These are phyloP conservation scores for Tragelaphus eurycerus DNA, from an alignment of 2,797 vertebrate genomes.

Conservation along the genomic window DNA sequence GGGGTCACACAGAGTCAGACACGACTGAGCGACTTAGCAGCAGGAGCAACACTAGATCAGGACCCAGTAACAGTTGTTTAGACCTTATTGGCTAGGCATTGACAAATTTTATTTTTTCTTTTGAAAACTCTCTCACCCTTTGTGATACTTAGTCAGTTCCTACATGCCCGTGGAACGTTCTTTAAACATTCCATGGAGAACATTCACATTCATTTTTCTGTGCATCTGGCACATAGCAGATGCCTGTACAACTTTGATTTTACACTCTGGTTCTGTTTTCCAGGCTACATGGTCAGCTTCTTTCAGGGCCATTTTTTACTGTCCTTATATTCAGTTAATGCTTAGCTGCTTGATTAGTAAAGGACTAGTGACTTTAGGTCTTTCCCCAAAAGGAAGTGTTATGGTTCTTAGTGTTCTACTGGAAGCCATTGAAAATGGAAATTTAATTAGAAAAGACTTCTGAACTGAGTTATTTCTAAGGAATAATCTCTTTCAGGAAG, in stretches of 20 bases:
- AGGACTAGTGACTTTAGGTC: not conserved
- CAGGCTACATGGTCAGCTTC: not conserved
- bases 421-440: not conserved
- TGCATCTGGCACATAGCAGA: not conserved
- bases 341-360: not conserved
- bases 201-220: not conserved
- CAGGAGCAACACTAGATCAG: not conserved
- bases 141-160: not conserved
- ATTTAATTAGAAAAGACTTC: conserved; percentile 29
- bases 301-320: not conserved
- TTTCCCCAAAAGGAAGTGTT: not conserved
- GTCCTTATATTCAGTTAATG: not conserved
- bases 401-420: conserved; percentile 12
- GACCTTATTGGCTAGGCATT: not conserved
- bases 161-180: not conserved
- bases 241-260: not conserved
- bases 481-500: not conserved
- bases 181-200: not conserved
- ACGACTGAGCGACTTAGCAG: no score
- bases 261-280: not conserved
- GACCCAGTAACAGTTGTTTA: not conserved
- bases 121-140: not conserved
- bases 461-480: conserved; percentile 15
- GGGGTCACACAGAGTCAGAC: no score
- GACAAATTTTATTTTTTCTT: conserved; percentile 11